Base-by-base conservation (phyloP, 2,888 invertebrate species). In the Apamea epomidion region DNA sequence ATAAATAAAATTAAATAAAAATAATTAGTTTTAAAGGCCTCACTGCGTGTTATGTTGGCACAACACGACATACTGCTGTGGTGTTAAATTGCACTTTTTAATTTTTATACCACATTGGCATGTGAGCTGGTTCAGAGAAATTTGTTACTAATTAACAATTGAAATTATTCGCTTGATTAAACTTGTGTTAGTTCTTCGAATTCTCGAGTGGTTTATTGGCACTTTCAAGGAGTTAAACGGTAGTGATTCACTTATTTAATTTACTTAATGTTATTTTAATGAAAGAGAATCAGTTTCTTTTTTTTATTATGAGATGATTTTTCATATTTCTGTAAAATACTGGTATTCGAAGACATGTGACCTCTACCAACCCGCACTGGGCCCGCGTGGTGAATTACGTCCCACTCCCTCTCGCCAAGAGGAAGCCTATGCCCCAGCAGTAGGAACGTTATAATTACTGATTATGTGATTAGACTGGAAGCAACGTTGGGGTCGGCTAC, bases 1-100 rank as follows among this genome's bases (percentile, higher is more conserved):
- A 95, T 95, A 96, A 95, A 96, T 93, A 95, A 95, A 95, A 95
- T 95, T 94, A 95, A 96, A 95, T 94, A 94, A 95, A 95, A 94
- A 95, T 94, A 96, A 95, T 95, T 95, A 94, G 94, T 93, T 93
- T 92, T 91, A 92, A 92, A 90, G 89, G 89, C 90, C 82, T 85
- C 85, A 82, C 88, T 86, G 87, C 88, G 90, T 91, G 93, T 93
- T 93, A 93, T 94, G 94, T 93, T 91, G 92, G 89, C 88, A 80
- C 92, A 92, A 94, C 95, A 95, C 94, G 95, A 91, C 93, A 95
- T 92, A 91, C 88, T 90, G 92, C 84, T 90, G 87, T 74, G 92
- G 94, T 94, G 94, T 95, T 93, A 92, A 91, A 92, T 94, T 95
- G 94, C 94, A 93, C 92, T 92, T 92, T 92, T 91, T 91, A 90